Percentiles rank a stretch among this genome's conserved stretches.
Evolutionary conservation across 1,140 invertebrate species (phyloP).

Genomic region (Drosophila pseudoobscura): DNA sequence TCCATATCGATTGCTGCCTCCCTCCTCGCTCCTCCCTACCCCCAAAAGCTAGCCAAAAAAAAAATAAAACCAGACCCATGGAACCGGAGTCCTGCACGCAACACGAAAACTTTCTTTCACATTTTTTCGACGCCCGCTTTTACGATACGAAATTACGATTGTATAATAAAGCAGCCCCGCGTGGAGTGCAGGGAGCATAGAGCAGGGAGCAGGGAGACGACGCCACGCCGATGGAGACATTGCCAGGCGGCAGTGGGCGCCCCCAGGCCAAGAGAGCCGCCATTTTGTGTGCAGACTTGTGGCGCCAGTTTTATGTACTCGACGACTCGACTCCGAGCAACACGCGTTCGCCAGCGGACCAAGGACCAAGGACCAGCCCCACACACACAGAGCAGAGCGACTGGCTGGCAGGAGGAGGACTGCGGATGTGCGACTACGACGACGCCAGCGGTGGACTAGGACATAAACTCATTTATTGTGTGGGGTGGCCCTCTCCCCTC

Average conservation of each 20-base stretch:
- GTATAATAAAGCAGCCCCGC: constrained; percentile 69
- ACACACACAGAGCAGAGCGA: not conserved
- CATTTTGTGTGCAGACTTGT: constrained; percentile 78
- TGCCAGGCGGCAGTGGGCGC: constrained; percentile 21
- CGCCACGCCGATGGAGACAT: constrained; percentile 25
- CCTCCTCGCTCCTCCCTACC: not conserved
- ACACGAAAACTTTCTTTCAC: constrained; percentile 78
- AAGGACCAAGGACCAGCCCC: constrained; percentile 4
- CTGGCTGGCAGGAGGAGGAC: constrained; percentile 2
- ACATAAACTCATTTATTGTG: constrained; percentile 80
- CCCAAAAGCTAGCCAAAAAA: not conserved
- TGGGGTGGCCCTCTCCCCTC: constrained; percentile 11
- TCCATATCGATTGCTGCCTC: constrained; percentile 41
- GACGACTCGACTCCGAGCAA: constrained; percentile 49
- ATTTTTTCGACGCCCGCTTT: constrained; percentile 76
- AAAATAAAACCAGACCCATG: constrained; percentile 15
- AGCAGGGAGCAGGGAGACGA: not conserved
- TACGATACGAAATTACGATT: constrained; percentile 81
- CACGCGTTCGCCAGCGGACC: constrained; percentile 57
- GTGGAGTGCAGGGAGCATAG: not conserved
- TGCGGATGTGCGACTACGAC: constrained; percentile 38
- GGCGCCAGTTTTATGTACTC: constrained; percentile 80
- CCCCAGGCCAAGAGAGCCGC: constrained; percentile 69
- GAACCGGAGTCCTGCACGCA: constrained; percentile 67
- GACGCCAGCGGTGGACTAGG: constrained; percentile 67